These are phyloP conservation scores for Tyrophagus putrescentiae DNA, from an alignment of 1,140 invertebrate genomes.

Conservation along the genomic window DNA sequence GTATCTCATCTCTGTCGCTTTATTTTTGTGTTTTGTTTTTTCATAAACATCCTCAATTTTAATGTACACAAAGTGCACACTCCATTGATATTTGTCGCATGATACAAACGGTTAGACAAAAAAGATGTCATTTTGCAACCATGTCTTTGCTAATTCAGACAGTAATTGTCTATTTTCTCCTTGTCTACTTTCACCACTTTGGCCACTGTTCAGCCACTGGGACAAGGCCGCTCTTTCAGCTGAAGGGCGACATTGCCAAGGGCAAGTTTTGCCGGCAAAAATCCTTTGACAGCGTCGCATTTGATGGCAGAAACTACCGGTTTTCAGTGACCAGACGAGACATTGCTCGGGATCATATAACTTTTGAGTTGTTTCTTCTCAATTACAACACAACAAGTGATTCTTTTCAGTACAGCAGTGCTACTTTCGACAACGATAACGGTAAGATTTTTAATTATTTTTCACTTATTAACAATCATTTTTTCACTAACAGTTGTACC, in stretches of 20 bases:
- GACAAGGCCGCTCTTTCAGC: no score
- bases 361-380: neutral
- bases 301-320: neutral
- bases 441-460: neutral
- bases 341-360: neutral
- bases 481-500: neutral
- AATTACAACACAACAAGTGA: neutral
- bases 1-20: no score
- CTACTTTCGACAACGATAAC: neutral
- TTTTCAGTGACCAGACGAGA: neutral
- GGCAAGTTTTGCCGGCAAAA: constrained; percentile 5
- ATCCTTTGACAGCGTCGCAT: constrained; percentile 1
- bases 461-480: neutral
- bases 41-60: no score
- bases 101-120: no score
- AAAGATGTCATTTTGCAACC: no score
- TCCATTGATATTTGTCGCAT: no score
- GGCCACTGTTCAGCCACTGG: no score
- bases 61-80: no score
- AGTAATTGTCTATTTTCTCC: no score
- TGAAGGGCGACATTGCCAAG: neutral
- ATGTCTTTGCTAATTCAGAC: no score
- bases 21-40: no score
- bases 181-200: no score
- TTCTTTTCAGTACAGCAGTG: neutral